Evolutionary conservation across 2,888 invertebrate species (phyloP), one percentile per base, ranked within the genome.

Genomic region (Branchinecta sandiegonensis): DNA sequence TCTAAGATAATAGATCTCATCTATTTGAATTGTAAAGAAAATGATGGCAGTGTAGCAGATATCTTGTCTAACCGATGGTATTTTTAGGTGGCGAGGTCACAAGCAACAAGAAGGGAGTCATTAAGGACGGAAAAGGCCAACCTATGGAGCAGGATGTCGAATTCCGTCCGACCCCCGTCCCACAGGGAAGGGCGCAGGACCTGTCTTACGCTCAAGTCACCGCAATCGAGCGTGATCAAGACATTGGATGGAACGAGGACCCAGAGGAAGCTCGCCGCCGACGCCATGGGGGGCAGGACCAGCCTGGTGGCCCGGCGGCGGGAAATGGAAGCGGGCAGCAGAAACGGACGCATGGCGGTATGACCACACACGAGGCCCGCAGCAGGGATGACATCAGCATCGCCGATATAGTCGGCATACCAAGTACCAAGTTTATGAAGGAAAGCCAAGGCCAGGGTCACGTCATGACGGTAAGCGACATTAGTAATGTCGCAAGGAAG

Each of bases 361-460:
- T 17, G n/a, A 9, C 23, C 9, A n/a, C 63, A 3, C n/a, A 56
- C 14, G 14, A 56, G 10, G 23, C n/a, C 2, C 63, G 14, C n/a
- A n/a, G n/a, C 23, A n/a, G 23, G 23, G 23, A 56, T 56, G 23
- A 17, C 23, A 23, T n/a, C 23, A 56, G 14, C 9, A 56, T 56
- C n/a, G 63, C 63, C 63, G 63, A 56, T 9, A 23, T 17, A 8
- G 63, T 56, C 23, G 63, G 63, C 9, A 2, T 56, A 23, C 63
- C 63, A 11, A n/a, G 23, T 9, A 56, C 63, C 8, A n/a, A 23
- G 8, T n/a, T 17, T 17, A 2, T 11, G 63, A 56, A 23, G 23
- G 63, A 56, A 17, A n/a, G n/a, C n/a, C 63, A 56, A 23, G 63
- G 63, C 63, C 63, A 56, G 11, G 63, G 63, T 56, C n/a, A 56